These are phyloP conservation scores for Silurus lanzhouensis DNA, from an alignment of 2,797 vertebrate species.

Conservation along the genomic window DNA sequence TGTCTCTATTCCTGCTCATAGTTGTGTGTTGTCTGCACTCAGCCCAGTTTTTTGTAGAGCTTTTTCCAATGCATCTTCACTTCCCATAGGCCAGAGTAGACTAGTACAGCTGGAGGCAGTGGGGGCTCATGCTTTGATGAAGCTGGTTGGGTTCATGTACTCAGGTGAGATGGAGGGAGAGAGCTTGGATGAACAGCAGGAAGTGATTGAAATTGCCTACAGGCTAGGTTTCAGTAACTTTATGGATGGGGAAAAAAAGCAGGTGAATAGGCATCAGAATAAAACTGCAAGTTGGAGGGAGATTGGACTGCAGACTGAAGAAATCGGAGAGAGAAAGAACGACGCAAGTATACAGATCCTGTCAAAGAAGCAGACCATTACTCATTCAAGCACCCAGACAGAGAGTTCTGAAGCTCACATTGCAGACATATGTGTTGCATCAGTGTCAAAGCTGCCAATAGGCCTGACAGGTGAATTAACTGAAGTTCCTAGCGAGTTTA, in stretches of 20 bases:
- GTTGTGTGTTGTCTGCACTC: conserved; percentile 74
- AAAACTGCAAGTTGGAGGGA: conserved; percentile 32
- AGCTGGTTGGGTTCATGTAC: conserved; percentile 74
- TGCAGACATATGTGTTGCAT: not conserved
- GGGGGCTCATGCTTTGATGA: conserved; percentile 66
- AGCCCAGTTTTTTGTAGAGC: conserved; percentile 64
- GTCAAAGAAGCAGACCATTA: conserved; percentile 3
- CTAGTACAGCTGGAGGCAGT: conserved; percentile 64
- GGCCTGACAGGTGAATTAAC: not conserved
- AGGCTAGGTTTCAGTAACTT: conserved; percentile 68
- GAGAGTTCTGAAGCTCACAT: not conserved
- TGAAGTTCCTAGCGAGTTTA: conserved; percentile 1
- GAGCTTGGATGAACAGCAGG: conserved; percentile 57
- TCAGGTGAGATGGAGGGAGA: conserved; percentile 68
- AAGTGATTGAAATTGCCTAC: conserved; percentile 65
- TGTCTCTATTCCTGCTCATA: conserved; percentile 73
- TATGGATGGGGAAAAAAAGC: conserved; percentile 40
- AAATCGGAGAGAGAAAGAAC: conserved; percentile 2
- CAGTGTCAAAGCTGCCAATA: conserved; percentile 4
- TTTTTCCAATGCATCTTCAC: conserved; percentile 52
- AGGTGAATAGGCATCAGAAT: not conserved
- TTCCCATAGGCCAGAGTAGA: conserved; percentile 62
- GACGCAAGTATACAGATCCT: not conserved
- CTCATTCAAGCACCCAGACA: conserved; percentile 60
- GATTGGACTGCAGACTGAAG: conserved; percentile 24